These are phyloP conservation scores for Sciurus carolinensis DNA, from an alignment of 2,797 vertebrate species.

Conservation along the genomic window DNA sequence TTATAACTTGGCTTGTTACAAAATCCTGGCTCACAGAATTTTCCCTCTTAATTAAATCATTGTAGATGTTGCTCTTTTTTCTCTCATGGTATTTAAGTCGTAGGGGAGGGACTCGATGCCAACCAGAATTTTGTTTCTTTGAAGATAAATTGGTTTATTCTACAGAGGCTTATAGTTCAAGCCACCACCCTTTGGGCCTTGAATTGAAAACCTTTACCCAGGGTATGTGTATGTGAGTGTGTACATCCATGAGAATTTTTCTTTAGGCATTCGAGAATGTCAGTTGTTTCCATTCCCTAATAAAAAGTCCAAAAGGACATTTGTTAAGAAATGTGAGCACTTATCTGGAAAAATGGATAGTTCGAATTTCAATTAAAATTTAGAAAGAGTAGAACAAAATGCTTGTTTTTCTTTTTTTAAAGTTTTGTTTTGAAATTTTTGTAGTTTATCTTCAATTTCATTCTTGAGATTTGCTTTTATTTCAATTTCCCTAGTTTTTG, in stretches of 20 bases:
- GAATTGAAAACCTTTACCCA: background rate
- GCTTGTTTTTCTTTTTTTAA: background rate
- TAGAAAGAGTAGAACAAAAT: background rate
- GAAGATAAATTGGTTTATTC: background rate
- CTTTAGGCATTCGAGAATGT: background rate
- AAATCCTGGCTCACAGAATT: conserved; percentile 66
- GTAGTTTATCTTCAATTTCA: background rate
- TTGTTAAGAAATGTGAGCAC: background rate
- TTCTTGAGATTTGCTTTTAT: conserved; percentile 7
- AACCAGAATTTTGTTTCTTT: conserved; percentile 41
- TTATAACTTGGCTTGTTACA: conserved; percentile 60
- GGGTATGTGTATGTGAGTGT: background rate
- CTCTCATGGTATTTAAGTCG: background rate
- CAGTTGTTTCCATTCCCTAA: background rate
- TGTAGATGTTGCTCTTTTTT: conserved; percentile 10
- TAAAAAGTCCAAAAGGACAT: background rate
- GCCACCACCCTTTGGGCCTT: background rate
- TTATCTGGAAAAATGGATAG: background rate
- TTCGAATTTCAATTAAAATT: conserved; percentile 9
- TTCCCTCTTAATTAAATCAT: conserved; percentile 59
- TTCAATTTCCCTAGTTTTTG: background rate
- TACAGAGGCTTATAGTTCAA: background rate
- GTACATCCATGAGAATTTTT: background rate
- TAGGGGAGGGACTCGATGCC: background rate
- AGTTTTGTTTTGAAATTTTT: background rate